These are phyloP conservation scores for Helarctos malayanus DNA, from an alignment of 2,797 vertebrate genomes.

Conservation along the genomic window DNA sequence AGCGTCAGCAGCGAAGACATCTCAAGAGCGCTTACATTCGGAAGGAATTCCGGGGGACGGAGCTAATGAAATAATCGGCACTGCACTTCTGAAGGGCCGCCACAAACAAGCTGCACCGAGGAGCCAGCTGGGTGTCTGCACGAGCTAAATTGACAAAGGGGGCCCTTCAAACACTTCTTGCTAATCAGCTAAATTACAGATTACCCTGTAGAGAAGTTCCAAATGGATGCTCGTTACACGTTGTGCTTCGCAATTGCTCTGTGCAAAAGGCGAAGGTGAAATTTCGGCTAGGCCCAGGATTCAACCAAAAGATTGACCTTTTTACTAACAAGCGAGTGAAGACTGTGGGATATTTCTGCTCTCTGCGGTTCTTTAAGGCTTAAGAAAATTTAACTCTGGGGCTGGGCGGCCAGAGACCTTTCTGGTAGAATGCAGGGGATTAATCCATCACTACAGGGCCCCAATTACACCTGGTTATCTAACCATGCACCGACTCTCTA, in stretches of 20 bases:
- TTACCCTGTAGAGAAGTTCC: background rate
- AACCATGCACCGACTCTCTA: background rate
- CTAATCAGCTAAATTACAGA: constrained; percentile 64
- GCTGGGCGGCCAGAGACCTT: background rate
- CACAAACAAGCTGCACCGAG: background rate
- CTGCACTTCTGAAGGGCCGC: background rate
- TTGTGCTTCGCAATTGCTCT: background rate
- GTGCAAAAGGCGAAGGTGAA: background rate
- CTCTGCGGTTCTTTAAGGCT: constrained; percentile 9
- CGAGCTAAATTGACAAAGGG: background rate
- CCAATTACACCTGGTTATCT: background rate
- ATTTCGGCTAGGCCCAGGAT: background rate
- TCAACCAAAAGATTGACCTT: background rate
- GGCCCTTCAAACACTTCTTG: constrained; percentile 51
- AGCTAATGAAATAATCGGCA: constrained; percentile 51
- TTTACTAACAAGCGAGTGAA: constrained; percentile 44
- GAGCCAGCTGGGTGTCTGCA: constrained; percentile 30
- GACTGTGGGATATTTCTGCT: background rate
- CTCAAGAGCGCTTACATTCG: background rate
- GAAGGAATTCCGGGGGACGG: background rate
- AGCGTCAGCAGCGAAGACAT: background rate
- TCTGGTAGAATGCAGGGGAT: background rate
- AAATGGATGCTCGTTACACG: background rate
- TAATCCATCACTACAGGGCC: background rate
- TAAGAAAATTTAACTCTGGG: background rate